Conservation (phyloP, 2,888 invertebrate species). For the Carabus problematicus region DNA sequence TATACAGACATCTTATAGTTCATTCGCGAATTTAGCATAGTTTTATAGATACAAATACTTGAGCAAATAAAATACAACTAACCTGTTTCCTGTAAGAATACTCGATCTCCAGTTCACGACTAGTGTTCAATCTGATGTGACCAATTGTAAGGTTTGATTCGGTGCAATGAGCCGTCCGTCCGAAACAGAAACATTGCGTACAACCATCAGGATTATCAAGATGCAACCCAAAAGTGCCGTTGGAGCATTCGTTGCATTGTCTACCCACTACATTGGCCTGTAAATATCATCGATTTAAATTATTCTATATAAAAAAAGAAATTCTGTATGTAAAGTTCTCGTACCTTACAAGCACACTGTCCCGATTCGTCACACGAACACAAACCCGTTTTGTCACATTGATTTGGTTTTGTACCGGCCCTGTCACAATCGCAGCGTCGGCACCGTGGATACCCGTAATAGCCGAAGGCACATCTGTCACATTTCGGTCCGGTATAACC, state of each 20-base stretch:
- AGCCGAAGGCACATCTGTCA: constrained; percentile 82
- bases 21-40: not conserved
- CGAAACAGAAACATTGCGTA: constrained; percentile 96
- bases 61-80: not conserved
- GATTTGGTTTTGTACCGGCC: constrained; percentile 70
- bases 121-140: constrained; percentile 70
- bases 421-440: constrained; percentile 82
- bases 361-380: constrained; percentile 82
- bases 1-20: not conserved
- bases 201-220: constrained; percentile 84
- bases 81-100: constrained; percentile 31
- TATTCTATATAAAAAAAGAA: not conserved
- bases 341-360: constrained; percentile 89
- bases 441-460: constrained; percentile 90
- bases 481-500: constrained; percentile 83
- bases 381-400: constrained; percentile 60
- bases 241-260: constrained; percentile 83
- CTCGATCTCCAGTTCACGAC: constrained; percentile 55
- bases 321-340: constrained; percentile 26
- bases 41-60: too few species aligned
- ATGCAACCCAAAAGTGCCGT: constrained; percentile 86
- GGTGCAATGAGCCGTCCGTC: constrained; percentile 78
- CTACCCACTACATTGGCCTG: constrained; percentile 84
- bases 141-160: constrained; percentile 86
- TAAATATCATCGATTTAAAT: constrained; percentile 43